phyloP scores from a whole-genome alignment of 2,797 vertebrate genomes.

The Falco naumanni region DNA sequence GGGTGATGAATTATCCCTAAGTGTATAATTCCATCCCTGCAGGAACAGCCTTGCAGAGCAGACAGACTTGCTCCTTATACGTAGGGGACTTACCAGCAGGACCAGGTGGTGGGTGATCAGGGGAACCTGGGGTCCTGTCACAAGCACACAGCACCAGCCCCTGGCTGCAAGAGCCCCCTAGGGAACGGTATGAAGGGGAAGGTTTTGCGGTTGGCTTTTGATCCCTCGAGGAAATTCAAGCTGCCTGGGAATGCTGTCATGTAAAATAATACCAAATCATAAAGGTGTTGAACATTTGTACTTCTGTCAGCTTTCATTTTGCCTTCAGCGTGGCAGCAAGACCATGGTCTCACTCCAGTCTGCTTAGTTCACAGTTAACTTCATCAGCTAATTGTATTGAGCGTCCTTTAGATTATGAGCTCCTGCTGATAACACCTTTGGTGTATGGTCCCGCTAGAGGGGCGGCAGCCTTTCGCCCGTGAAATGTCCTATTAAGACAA shows the following conservation, averaged over 20 bases:
- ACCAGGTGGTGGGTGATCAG: not conserved
- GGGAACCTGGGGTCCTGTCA: not conserved
- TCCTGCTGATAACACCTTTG: not conserved
- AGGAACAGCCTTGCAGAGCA: not conserved
- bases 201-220: not conserved
- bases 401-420: not conserved
- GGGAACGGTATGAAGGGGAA: not conserved
- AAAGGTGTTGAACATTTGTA: not conserved
- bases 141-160: not conserved
- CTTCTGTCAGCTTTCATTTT: not conserved
- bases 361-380: not conserved
- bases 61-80: not conserved
- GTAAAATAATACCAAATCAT: not conserved
- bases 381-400: not conserved
- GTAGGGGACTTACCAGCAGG: not conserved
- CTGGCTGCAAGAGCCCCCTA: not conserved
- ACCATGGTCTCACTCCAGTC: not conserved
- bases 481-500: not conserved
- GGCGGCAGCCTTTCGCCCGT: not conserved
- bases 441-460: not conserved
- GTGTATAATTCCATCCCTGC: not conserved
- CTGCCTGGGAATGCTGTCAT: not conserved
- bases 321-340: not conserved
- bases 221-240: not conserved
- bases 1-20: not conserved